Conservation (phyloP, 2,113 vertebrate species). For the Vidua macroura region DNA sequence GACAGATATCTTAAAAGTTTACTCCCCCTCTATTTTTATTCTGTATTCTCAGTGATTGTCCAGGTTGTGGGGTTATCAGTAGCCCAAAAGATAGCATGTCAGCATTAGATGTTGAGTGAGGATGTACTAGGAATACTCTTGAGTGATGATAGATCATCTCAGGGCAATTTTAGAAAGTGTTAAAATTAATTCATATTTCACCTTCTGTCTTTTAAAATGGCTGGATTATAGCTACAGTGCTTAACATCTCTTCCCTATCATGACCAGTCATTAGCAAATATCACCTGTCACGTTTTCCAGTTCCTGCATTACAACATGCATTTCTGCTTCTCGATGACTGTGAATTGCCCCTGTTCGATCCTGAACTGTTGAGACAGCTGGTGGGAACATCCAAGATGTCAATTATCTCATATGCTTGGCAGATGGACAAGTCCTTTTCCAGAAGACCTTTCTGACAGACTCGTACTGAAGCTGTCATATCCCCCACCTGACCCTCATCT, state of each 20-base stretch:
- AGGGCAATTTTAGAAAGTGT: neutral
- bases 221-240: neutral
- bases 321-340: neutral
- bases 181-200: neutral
- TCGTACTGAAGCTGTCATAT: slow-evolving; percentile 49
- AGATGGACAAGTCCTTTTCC: slow-evolving; percentile 54
- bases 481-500: slow-evolving; percentile 8
- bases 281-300: slow-evolving; percentile 47
- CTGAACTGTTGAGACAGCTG: slow-evolving; percentile 44
- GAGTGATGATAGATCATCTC: neutral
- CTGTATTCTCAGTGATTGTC: neutral
- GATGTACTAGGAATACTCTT: neutral
- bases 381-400: slow-evolving; percentile 36
- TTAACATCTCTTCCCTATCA: neutral
- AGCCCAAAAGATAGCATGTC: neutral
- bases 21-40: neutral
- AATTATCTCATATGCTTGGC: slow-evolving; percentile 44
- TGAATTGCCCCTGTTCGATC: neutral
- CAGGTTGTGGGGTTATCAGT: neutral
- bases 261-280: slow-evolving; percentile 34
- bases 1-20: neutral
- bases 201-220: neutral
- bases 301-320: neutral
- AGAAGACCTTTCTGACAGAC: slow-evolving; percentile 49
- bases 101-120: neutral